These are phyloP conservation scores for Pantherophis vulpinus DNA, from an alignment of 2,797 vertebrate genomes.

Conservation along the genomic window DNA sequence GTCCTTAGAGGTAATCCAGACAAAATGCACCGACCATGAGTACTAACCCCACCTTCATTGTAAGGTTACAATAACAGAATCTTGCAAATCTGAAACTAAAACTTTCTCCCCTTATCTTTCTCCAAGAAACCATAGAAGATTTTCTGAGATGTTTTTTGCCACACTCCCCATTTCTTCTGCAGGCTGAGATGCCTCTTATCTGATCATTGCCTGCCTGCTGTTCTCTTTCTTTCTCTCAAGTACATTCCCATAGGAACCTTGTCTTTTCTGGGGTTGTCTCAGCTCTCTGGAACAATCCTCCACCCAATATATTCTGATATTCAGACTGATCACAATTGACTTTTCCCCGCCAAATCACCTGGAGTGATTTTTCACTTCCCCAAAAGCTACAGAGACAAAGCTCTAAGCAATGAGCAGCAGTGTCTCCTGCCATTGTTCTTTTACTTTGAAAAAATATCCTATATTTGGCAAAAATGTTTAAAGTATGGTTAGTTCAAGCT, in stretches of 20 bases:
- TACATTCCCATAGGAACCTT: background rate
- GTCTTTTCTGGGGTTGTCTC: background rate
- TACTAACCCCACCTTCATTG: background rate
- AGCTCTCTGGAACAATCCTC: background rate
- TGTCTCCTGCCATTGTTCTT: background rate
- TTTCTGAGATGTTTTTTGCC: background rate
- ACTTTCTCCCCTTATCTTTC: background rate
- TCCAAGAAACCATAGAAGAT: background rate
- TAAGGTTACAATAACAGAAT: background rate
- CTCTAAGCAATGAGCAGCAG: background rate
- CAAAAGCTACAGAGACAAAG: background rate
- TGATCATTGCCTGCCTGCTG: background rate
- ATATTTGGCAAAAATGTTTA: background rate
- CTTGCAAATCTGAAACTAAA: background rate
- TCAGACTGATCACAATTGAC: background rate
- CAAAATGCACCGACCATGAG: background rate
- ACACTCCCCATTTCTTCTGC: background rate
- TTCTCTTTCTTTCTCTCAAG: background rate
- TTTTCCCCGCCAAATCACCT: background rate
- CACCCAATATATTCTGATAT: background rate
- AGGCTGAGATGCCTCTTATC: background rate
- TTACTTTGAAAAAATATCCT: background rate
- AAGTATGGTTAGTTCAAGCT: constrained; percentile 1
- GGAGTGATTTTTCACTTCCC: background rate
- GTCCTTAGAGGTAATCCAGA: background rate